Conservation (phyloP, 2,888 invertebrate species). For the Chromoteleia sp. region DNA sequence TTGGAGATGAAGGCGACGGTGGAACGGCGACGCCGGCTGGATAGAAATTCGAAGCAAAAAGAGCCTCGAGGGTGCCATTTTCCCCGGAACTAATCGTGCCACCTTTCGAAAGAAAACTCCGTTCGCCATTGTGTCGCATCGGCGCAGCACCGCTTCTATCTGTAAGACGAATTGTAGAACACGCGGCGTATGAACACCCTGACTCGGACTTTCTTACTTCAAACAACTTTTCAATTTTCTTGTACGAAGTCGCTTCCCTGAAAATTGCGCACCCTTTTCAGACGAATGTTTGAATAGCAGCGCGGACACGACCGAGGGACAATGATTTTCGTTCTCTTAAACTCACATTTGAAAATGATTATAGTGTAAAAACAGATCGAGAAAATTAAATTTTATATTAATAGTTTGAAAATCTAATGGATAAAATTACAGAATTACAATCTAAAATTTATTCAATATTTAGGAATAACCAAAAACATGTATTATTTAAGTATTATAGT, state of each 20-base stretch:
- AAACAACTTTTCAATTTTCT: slow-evolving; percentile 49
- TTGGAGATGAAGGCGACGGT: slow-evolving; percentile 67
- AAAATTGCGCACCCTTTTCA: slow-evolving; percentile 15
- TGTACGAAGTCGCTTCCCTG: not conserved
- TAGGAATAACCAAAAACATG: no score
- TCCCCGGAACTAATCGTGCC: slow-evolving; percentile 77
- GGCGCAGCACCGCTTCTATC: slow-evolving; percentile 36
- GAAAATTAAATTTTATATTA: no score
- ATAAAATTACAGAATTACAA: no score
- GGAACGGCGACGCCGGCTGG: slow-evolving; percentile 49
- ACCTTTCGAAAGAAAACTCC: slow-evolving; percentile 75
- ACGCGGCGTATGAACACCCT: slow-evolving; percentile 21
- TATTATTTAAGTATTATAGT: no score
- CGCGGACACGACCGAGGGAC: slow-evolving; percentile 8
- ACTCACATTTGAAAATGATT: not conserved
- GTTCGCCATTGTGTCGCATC: slow-evolving; percentile 69
- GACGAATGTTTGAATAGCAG: slow-evolving; percentile 23
- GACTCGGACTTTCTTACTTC: slow-evolving; percentile 38
- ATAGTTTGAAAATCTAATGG: no score
- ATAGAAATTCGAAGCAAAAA: slow-evolving; percentile 67
- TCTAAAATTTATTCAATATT: no score
- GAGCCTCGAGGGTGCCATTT: slow-evolving; percentile 77
- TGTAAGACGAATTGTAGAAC: slow-evolving; percentile 38
- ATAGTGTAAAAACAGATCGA: no score
- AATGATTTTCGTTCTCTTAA: slow-evolving; percentile 4